Conservation (phyloP, 2,888 invertebrate species). For the Cheilosia variabilis region DNA sequence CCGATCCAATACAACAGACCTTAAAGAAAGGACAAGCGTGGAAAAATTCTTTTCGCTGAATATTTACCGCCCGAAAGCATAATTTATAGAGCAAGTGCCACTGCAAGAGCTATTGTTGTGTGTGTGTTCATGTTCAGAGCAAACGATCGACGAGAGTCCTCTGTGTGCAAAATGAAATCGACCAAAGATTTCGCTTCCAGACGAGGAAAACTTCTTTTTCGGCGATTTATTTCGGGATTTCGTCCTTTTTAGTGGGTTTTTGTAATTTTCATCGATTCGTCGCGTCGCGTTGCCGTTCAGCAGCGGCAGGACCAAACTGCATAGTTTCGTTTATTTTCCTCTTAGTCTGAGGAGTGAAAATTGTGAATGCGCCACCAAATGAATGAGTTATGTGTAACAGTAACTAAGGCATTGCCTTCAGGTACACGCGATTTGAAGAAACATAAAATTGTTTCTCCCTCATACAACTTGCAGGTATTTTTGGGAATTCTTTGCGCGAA, state of each 20-base stretch:
- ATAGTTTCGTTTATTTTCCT: constrained; percentile 39
- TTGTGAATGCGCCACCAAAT: constrained; percentile 43
- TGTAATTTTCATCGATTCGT: constrained; percentile 56
- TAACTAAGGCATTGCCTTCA: neutral
- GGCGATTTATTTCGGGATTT: constrained; percentile 61
- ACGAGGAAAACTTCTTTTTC: constrained; percentile 38
- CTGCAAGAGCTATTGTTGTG: constrained; percentile 45
- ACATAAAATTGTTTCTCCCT: constrained; percentile 35
- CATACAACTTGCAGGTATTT: constrained; percentile 10
- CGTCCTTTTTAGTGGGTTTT: constrained; percentile 36
- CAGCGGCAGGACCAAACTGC: constrained; percentile 13
- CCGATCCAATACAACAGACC: constrained; percentile 12
- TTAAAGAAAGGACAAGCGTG: constrained; percentile 50
- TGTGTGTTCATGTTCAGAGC: constrained; percentile 9
- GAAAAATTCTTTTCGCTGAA: constrained; percentile 67
- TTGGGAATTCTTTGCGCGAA: constrained; percentile 49
- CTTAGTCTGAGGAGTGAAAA: constrained; percentile 1
- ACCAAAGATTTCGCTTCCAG: constrained; percentile 40
- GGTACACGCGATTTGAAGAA: constrained; percentile 46
- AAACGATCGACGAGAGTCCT: constrained; percentile 29
- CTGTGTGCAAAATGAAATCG: constrained; percentile 49
- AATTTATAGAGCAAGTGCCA: constrained; percentile 70
- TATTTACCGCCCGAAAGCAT: constrained; percentile 71
- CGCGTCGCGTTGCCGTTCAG: constrained; percentile 1
- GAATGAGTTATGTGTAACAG: constrained; percentile 60